Evolutionary conservation across 2,888 invertebrate genomes (phyloP).

Genomic region (Dryadula phaetusa): DNA sequence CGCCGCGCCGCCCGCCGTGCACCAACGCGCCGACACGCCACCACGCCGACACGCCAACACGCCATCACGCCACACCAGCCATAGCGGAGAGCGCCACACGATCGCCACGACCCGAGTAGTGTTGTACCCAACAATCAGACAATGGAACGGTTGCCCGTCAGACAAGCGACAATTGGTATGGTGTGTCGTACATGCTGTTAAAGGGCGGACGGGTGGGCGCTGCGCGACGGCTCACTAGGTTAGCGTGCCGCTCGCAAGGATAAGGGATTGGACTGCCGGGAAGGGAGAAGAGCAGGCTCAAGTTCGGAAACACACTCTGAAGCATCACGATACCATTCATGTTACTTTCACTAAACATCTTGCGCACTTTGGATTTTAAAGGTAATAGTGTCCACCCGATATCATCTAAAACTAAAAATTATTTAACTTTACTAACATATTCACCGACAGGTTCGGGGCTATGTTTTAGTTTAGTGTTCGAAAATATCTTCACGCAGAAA

Average conservation of each 20-base stretch:
- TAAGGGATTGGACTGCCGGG: conserved; percentile 51
- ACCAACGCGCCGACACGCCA: conserved; percentile 57
- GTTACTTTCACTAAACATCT: conserved; percentile 53
- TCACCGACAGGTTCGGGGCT: conserved; percentile 50
- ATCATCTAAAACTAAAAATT: conserved; percentile 50
- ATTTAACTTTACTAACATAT: conserved; percentile 61
- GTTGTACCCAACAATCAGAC: conserved; percentile 85
- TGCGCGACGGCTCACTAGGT: conserved; percentile 59
- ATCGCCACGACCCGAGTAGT: conserved; percentile 84
- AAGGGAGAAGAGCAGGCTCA: conserved; percentile 49
- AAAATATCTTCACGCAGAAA: conserved; percentile 67
- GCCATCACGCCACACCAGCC: conserved; percentile 54
- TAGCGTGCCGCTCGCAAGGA: conserved; percentile 53
- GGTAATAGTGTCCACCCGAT: conserved; percentile 78
- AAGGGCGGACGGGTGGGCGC: conserved; percentile 75
- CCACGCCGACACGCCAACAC: conserved; percentile 46
- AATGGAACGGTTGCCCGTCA: conserved; percentile 86
- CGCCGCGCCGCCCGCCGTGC: conserved; percentile 53
- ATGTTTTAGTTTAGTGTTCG: conserved; percentile 59
- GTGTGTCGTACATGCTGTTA: conserved; percentile 83
- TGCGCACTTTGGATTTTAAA: conserved; percentile 56
- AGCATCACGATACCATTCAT: conserved; percentile 54
- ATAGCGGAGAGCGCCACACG: conserved; percentile 80
- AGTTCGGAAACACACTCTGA: conserved; percentile 51
- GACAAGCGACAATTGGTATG: conserved; percentile 84